phyloP scores from a whole-genome alignment of 2,888 invertebrate species.

The Chalcis sispes region DNA sequence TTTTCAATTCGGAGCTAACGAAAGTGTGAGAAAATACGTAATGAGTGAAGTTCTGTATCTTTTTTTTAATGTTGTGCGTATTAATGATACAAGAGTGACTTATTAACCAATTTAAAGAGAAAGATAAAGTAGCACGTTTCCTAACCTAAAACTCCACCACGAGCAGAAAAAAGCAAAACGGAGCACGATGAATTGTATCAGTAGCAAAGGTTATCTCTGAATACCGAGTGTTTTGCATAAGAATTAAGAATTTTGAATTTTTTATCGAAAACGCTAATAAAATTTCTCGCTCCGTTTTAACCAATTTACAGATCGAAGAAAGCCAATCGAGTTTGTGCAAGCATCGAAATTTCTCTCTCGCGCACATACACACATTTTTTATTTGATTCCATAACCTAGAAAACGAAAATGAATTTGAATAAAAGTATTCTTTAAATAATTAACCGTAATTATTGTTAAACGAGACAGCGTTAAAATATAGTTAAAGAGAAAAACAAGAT shows the following conservation, averaged over 20 bases:
- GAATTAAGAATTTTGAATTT: background rate
- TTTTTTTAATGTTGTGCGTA: background rate
- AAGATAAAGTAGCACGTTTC: constrained; percentile 33
- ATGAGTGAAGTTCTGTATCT: no score
- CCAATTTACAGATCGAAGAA: background rate
- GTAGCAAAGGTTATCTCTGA: constrained; percentile 13
- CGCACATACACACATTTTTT: background rate
- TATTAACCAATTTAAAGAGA: background rate
- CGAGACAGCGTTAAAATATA: background rate
- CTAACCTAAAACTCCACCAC: constrained; percentile 33
- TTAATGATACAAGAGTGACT: background rate
- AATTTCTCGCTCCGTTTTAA: background rate
- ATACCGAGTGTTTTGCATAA: background rate
- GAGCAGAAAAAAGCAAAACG: background rate
- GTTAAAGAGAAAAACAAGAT: background rate
- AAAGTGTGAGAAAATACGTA: no score
- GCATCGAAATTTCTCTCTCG: constrained; percentile 5
- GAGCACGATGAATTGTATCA: background rate
- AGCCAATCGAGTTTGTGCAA: no score
- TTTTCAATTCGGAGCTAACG: no score
- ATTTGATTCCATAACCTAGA: background rate
- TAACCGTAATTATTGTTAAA: background rate
- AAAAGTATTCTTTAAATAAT: constrained; percentile 35
- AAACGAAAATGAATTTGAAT: constrained; percentile 20
- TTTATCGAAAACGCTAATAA: background rate